These are phyloP conservation scores for Argopecten irradians DNA, from an alignment of 1,140 invertebrate species.

Conservation along the genomic window DNA sequence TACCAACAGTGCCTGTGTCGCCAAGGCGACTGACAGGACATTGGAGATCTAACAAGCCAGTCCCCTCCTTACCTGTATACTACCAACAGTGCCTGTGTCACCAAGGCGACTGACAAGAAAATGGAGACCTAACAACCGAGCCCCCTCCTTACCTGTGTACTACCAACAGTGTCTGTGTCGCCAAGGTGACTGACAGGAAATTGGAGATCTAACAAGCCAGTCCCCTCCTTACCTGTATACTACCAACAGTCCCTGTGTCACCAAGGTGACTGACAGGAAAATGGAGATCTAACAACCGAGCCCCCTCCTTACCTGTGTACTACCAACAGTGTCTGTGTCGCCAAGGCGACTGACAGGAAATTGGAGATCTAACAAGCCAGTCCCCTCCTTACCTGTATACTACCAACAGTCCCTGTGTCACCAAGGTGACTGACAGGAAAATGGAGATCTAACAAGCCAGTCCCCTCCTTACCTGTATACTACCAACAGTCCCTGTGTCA, in stretches of 20 bases:
- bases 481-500: slow-evolving; percentile 64
- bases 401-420: slow-evolving; percentile 64
- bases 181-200: slow-evolving; percentile 65
- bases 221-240: slow-evolving; percentile 53
- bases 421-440: slow-evolving; percentile 65
- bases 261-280: slow-evolving; percentile 65
- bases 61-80: too few species aligned
- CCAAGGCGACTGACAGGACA: not conserved
- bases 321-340: slow-evolving; percentile 63
- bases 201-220: slow-evolving; percentile 48
- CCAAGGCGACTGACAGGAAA: slow-evolving; percentile 65
- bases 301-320: slow-evolving; percentile 53
- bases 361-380: slow-evolving; percentile 48
- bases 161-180: slow-evolving; percentile 63
- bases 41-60: not conserved
- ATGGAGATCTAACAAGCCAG: slow-evolving; percentile 49
- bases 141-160: slow-evolving; percentile 44
- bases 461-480: slow-evolving; percentile 53
- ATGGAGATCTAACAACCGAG: slow-evolving; percentile 49
- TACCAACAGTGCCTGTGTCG: too few species aligned
- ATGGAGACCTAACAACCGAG: slow-evolving; percentile 49
- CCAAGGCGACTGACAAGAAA: slow-evolving; percentile 65
- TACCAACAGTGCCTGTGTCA: slow-evolving; percentile 64
- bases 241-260: slow-evolving; percentile 64
- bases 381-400: slow-evolving; percentile 53